Conservation (phyloP, 2,797 vertebrate genomes). For the Erithacus rubecula region DNA sequence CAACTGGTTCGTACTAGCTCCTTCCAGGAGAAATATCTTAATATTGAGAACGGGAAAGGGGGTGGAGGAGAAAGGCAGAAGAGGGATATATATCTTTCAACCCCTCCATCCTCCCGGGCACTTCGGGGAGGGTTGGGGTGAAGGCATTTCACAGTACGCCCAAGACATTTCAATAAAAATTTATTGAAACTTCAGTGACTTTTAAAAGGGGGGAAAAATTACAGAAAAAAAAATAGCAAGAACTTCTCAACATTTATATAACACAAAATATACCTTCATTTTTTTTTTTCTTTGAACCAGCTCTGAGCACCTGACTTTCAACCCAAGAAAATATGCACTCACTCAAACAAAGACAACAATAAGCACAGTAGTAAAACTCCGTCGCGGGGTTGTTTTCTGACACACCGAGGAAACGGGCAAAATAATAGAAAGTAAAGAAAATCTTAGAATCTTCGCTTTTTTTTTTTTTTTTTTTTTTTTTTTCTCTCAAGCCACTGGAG, state of each 20-base stretch:
- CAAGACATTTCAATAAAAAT: slow-evolving; percentile 86
- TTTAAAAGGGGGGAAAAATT: slow-evolving; percentile 76
- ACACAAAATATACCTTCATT: slow-evolving; percentile 89
- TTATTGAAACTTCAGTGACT: slow-evolving; percentile 94
- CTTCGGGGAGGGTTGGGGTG: neutral
- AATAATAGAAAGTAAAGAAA: slow-evolving; percentile 31
- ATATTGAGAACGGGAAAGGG: neutral
- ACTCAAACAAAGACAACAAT: slow-evolving; percentile 59
- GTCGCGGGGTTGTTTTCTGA: slow-evolving; percentile 60
- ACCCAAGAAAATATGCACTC: slow-evolving; percentile 67
- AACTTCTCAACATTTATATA: slow-evolving; percentile 82
- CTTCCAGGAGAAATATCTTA: neutral
- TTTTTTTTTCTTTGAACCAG: slow-evolving; percentile 69
- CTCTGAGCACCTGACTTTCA: slow-evolving; percentile 82
- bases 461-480: neutral
- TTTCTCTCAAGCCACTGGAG: slow-evolving; percentile 78
- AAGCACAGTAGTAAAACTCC: slow-evolving; percentile 76
- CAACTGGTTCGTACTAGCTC: slow-evolving; percentile 9
- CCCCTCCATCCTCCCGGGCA: neutral
- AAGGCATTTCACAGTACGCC: slow-evolving; percentile 65
- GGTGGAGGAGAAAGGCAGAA: neutral
- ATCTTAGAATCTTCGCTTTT: neutral
- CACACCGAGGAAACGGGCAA: slow-evolving; percentile 66
- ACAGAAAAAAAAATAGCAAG: slow-evolving; percentile 79
- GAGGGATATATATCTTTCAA: slow-evolving; percentile 1